A percentile compares a stretch with the other conserved stretches of the same genome.
These are phyloP conservation scores for Eristalis pertinax DNA, from an alignment of 2,888 invertebrate genomes.

Conservation along the genomic window DNA sequence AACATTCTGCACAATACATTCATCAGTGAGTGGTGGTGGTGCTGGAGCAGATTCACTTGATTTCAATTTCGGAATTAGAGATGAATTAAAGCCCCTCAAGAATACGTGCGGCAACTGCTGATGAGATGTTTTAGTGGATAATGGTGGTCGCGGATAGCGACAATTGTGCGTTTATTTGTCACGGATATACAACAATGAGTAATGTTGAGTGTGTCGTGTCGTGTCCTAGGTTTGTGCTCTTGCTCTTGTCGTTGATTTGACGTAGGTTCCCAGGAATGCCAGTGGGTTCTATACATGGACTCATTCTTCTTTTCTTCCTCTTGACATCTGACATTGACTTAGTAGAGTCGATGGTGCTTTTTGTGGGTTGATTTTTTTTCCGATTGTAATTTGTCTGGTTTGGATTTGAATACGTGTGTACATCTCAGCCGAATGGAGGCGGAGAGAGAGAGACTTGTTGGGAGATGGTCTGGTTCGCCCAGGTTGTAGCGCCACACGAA, in stretches of 20 bases:
- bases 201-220: not conserved
- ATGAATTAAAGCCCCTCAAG: slow-evolving; percentile 19
- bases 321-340: not conserved
- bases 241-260: not conserved
- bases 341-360: not conserved
- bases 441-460: not conserved
- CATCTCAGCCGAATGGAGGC: not conserved
- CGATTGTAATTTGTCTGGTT: not conserved
- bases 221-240: not conserved
- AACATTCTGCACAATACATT: not conserved
- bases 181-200: not conserved
- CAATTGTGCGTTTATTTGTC: slow-evolving; percentile 31
- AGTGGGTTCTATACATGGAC: not conserved
- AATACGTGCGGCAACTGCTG: slow-evolving; percentile 32
- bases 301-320: not conserved
- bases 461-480: no score
- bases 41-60: slow-evolving; percentile 1
- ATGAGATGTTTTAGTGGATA: slow-evolving; percentile 26
- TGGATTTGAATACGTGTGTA: not conserved
- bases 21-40: not conserved
- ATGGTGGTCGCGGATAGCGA: not conserved
- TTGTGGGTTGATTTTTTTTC: not conserved
- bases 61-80: slow-evolving; percentile 43
- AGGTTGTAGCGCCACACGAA: no score
- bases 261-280: not conserved